Evolutionary conservation across 2,113 vertebrate genomes (phyloP), one percentile per base, ranked within the genome.

Genomic region (Gadus macrocephalus): DNA sequence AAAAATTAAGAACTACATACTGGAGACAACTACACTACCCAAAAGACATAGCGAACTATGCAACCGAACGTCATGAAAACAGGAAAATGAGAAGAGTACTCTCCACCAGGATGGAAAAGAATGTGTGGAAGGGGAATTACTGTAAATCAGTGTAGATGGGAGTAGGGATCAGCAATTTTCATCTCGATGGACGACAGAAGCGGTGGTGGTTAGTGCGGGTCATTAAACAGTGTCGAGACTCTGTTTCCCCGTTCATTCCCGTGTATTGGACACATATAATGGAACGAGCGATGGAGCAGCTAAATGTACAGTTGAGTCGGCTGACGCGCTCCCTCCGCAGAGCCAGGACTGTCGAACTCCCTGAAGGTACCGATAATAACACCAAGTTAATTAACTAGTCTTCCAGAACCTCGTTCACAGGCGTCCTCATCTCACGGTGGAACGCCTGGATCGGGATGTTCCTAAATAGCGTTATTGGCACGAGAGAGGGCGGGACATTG

Each of bases 251-350:
- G 31, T 22, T 82, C 61, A 20, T 62, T 53, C 56, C 27, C n/a
- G 71, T 64, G 75, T 69, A 69, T 19, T 27, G 68, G 38, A 72
- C 67, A 59, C 93, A 35, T 93, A 96, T 93, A 89, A 98, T 98
- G 97, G 97, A 98, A 93, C 94, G 95, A 90, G 97, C 97, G 86
- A 99, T 99, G 97, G 97, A 99, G 91, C 96, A 98, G 86, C 83
- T 93, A 0, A 93, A 93, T 71, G 91, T 91, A 66, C 92, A 93
- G 83, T 95, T 99, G 53, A 98, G 88, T 74, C 92, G 97, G 31
- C 90, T 99, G 78, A 99, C 95, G 67, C 94, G 97, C 62, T 98
- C 97, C 53, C 90, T 98, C 55, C 95, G 97, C 76, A 94, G 97
- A 71, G 97, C 96, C 56, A 94, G 97, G 84, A 99, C 97, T 15